Evolutionary conservation across 2,797 vertebrate species (phyloP), one percentile per base, ranked within the genome.

Genomic region (Phrynocephalus guinanensis): DNA sequence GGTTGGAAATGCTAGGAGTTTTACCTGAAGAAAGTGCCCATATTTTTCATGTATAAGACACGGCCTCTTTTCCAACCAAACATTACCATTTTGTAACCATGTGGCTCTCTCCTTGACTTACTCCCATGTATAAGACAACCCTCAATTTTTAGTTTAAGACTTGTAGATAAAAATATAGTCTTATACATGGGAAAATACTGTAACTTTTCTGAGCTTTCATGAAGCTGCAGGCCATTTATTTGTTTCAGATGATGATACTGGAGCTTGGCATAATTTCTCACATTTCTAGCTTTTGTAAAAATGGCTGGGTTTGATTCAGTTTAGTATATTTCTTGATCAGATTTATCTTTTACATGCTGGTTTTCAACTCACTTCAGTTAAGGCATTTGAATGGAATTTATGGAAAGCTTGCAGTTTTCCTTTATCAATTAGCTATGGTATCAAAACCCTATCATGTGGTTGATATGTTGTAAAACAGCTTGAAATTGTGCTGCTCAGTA

Each of bases 241-340:
- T 92, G 15, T 77, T 4, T 91, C 11, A 20, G 75, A 56, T 63
- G 22, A 79, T 0, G 2, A 33, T 88, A 80, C 80, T 88, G 79
- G 38, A 76, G 16, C 33, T 77, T 56, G 70, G 10, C 0, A 0
- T 89, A 38, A 88, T 86, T 91, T 76, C 24, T 92, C 67, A 77
- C 82, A 86, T 0, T 80, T 0, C 56, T 88, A 68, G 20, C 84
- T 83, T 88, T 75, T 93, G n/a, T 44, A 84, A 66, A 6, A 1
- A 1, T 91, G 87, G 91, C 5, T 90, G 71, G 75, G 26, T n/a
- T 79, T 86, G 72, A 8, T 5, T 76, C 44, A 24, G 38, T 80
- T 7, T 71, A 38, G 83, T 30, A 67, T 70, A 50, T 72, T 26
- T 72, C 16, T 77, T 71, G 0, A 2, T 84, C 0, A 0, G 67